Conservation (phyloP, 2,888 invertebrate species). For the Palloptera scutellata region DNA sequence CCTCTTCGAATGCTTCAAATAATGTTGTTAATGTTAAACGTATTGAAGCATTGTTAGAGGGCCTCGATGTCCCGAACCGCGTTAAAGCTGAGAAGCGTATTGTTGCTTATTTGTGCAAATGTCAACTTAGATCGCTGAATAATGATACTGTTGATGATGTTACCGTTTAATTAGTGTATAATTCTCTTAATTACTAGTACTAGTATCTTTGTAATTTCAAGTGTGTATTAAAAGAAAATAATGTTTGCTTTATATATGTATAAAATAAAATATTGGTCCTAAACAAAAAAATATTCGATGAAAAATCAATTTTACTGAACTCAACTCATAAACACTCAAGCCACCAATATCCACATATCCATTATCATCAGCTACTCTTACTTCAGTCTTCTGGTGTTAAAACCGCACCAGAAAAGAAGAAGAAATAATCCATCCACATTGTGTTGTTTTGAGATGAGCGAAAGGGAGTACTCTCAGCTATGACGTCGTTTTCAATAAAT, state of each 20-base stretch:
- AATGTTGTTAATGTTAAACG: conserved; percentile 44
- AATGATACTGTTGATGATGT: conserved; percentile 55
- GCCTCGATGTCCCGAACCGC: conserved; percentile 52
- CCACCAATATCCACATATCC: too few species aligned
- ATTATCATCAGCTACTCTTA: too few species aligned
- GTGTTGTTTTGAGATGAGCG: too few species aligned
- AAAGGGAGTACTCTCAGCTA: too few species aligned
- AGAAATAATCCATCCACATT: too few species aligned
- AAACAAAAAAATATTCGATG: too few species aligned
- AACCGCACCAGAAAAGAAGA: too few species aligned
- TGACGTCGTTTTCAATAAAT: too few species aligned
- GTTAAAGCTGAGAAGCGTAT: conserved; percentile 56
- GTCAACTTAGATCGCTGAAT: conserved; percentile 51
- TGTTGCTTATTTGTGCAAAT: conserved; percentile 55
- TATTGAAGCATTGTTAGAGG: conserved; percentile 53
- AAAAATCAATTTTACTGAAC: too few species aligned
- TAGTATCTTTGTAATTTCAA: not conserved
- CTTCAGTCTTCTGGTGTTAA: too few species aligned
- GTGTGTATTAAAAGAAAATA: conserved; percentile 5
- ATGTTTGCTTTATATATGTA: not conserved
- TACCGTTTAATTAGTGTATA: conserved; percentile 40
- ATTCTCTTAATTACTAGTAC: not conserved
- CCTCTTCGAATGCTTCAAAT: conserved; percentile 3
- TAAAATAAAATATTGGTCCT: too few species aligned
- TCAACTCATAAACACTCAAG: too few species aligned